Percentiles rank a stretch among this genome's conserved stretches.
phyloP scores from a whole-genome alignment of 53 echinoderm and acorn worm species.

The Arbacia lixula region DNA sequence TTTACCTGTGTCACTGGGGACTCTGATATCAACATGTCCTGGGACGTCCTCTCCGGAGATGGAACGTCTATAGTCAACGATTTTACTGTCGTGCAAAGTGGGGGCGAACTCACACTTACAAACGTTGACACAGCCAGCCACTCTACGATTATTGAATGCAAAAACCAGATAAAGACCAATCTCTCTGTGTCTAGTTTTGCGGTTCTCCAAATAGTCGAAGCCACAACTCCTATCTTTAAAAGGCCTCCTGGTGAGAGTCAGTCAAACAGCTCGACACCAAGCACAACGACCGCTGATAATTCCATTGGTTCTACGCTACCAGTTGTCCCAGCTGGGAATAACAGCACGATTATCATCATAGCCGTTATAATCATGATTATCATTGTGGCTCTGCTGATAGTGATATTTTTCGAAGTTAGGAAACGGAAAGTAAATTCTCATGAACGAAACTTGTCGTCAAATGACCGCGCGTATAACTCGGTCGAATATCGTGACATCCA shows the following conservation, averaged over 20 bases:
- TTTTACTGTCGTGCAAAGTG: background rate
- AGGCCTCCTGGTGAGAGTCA: background rate
- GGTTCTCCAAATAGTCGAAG: background rate
- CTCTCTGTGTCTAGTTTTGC: background rate
- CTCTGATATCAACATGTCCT: background rate
- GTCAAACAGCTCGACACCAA: background rate
- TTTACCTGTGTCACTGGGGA: background rate
- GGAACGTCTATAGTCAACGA: background rate
- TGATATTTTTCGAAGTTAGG: background rate
- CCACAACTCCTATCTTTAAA: background rate
- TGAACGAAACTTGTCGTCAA: background rate
- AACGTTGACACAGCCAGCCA: background rate
- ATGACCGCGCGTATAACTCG: background rate
- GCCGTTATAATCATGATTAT: background rate
- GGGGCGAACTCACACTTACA: background rate
- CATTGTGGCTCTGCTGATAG: background rate
- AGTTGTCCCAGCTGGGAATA: too few relatives aligned
- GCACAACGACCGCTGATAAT: background rate
- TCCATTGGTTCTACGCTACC: background rate
- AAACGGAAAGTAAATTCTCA: background rate
- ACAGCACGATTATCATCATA: background rate
- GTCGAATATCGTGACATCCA: slow-evolving; percentile 10
- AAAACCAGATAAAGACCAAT: background rate
- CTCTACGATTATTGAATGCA: background rate
- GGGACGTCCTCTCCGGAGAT: background rate